Conservation (phyloP, 2,888 invertebrate species). For the Tholera decimalis region DNA sequence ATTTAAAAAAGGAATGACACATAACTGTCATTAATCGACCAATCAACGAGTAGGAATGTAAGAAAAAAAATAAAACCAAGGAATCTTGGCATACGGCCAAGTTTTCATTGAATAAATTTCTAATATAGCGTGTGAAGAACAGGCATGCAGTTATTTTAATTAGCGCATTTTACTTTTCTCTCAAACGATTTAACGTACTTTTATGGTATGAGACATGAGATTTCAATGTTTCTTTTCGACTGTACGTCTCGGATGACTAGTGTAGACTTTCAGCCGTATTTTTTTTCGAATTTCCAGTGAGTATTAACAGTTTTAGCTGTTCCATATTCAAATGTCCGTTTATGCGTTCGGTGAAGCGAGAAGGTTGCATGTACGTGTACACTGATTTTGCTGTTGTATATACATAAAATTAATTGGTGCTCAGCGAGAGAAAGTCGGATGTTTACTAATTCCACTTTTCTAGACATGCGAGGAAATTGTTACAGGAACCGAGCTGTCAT, state of each 20-base stretch:
- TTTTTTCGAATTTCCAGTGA: conserved; percentile 43
- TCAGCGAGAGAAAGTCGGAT: conserved; percentile 53
- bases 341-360: conserved; percentile 10
- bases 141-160: conserved; percentile 59
- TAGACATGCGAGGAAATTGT: conserved; percentile 35
- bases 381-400: conserved; percentile 31
- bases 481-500: background rate
- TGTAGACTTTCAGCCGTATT: conserved; percentile 60
- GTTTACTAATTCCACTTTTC: conserved; percentile 19
- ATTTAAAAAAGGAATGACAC: conserved; percentile 42
- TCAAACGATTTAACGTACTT: conserved; percentile 48
- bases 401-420: conserved; percentile 36
- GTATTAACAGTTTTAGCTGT: conserved; percentile 14
- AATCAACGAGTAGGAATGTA: conserved; percentile 38
- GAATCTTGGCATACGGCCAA: conserved; percentile 38
- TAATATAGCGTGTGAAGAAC: conserved; percentile 59
- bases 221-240: conserved; percentile 49
- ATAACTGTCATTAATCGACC: conserved; percentile 41
- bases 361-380: conserved; percentile 41
- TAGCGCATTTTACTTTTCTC: conserved; percentile 63
- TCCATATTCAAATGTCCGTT: conserved; percentile 55
- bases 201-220: conserved; percentile 59
- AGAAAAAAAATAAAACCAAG: conserved; percentile 40
- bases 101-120: conserved; percentile 56
- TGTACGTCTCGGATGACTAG: conserved; percentile 53